These are phyloP conservation scores for Malurus leucopterus DNA, from an alignment of 2,797 vertebrate genomes.

Conservation along the genomic window DNA sequence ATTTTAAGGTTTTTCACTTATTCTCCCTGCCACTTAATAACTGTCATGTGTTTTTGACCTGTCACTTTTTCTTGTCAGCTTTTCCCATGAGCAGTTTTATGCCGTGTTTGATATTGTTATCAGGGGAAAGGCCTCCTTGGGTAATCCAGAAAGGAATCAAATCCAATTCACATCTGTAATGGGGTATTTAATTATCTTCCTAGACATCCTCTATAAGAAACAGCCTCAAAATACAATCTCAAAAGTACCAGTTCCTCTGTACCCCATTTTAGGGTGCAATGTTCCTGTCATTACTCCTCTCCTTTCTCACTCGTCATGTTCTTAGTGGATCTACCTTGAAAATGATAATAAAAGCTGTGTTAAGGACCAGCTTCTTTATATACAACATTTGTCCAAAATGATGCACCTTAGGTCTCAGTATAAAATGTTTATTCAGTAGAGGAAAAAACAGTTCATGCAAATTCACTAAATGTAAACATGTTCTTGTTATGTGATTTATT, in stretches of 20 bases:
- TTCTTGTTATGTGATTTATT: background rate
- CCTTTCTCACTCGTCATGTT: background rate
- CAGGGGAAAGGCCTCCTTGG: background rate
- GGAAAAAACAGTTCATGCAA: background rate
- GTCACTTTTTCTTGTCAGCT: background rate
- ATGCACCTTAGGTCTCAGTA: background rate
- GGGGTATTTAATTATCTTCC: background rate
- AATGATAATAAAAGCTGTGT: background rate
- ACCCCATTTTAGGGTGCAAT: background rate
- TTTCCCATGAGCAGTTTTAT: background rate
- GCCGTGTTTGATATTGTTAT: background rate
- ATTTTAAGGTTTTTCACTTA: slow-evolving; percentile 16
- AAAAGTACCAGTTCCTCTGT: background rate
- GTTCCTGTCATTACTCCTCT: background rate
- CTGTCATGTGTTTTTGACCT: background rate
- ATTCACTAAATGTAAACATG: background rate
- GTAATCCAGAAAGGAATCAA: background rate
- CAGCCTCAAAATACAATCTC: background rate
- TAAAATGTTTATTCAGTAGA: background rate
- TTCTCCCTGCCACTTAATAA: background rate
- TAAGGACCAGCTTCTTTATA: background rate
- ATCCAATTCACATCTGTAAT: background rate
- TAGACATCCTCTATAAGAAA: background rate
- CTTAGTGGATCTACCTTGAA: background rate
- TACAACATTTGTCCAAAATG: background rate